Evolutionary conservation across 2,888 invertebrate species (phyloP), one percentile per base, ranked within the genome.

Genomic region (Pristionchus arcanus): DNA sequence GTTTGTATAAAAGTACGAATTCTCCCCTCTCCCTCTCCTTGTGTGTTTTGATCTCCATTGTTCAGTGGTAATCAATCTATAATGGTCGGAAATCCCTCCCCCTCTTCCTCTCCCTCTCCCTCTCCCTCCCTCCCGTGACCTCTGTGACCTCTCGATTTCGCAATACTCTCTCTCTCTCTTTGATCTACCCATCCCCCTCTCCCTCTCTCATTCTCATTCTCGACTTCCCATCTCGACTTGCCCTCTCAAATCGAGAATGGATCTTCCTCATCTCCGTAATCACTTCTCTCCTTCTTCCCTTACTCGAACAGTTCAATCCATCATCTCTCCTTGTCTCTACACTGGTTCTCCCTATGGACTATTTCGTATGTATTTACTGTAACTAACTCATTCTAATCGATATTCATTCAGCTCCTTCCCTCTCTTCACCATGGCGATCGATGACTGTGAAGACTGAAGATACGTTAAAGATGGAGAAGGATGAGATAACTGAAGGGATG

Each of bases 251-350:
- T 81, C 81, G 81, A 53, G 42, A 53, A 81, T 81, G 81, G 81
- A 81, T 53, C 28, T 42, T 25, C 81, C 28, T 81, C 81, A n/a
- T 11, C 7, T 53, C 7, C 53, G 81, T 53, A 25, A 34, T 81
- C 49, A 49, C 42, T 42, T n/a, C 28, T 53, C 81, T 53, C 81
- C 49, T 34, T n/a, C n/a, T 53, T 49, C 81, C 25, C 81, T 81
- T 49, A 81, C 81, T 9, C 81, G 81, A 11, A 53, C 81, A 42
- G 81, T 81, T 49, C 81, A 81, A 19, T 85, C 84, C 59, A 85
- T 85, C 59, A 31, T 59, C 28, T 34, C 84, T 31, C 59, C 84
- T 55, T 55, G 55, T 21, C 55, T 85, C 34, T 37, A 85, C 84
- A 13, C 34, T 25, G 49, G 25, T 31, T 83, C 53, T 31, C 7